Percentiles rank a stretch among this genome's conserved stretches.
Evolutionary conservation across 2,888 invertebrate genomes (phyloP).

Genomic region (Dyspetes luteomarginatus): DNA sequence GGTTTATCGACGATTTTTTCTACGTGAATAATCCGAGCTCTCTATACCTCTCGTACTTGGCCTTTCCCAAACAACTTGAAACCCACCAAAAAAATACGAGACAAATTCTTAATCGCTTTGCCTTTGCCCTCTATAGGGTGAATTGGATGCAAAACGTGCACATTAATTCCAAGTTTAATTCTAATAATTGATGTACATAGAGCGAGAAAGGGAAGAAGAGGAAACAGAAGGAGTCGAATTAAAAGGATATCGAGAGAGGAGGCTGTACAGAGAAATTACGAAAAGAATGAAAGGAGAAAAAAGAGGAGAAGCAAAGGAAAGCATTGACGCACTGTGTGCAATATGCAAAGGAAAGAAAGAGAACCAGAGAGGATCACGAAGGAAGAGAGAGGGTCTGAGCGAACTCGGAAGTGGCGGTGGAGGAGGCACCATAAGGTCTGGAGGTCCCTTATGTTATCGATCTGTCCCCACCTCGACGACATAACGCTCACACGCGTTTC

Average conservation of each 20-base stretch:
- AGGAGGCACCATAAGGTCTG: conserved; percentile 80
- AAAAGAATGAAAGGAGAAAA: conserved; percentile 27
- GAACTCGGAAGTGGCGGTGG: conserved; percentile 70
- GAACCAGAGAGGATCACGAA: conserved; percentile 36
- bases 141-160: conserved; percentile 64
- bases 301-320: conserved; percentile 17
- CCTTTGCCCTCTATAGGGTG: background rate
- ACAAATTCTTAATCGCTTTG: conserved; percentile 18
- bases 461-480: conserved; percentile 75
- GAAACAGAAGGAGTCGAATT: conserved; percentile 23
- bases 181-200: conserved; percentile 29
- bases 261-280: conserved; percentile 33
- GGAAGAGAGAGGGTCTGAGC: conserved; percentile 52
- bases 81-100: background rate
- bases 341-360: no score
- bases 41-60: background rate
- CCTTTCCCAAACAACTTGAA: background rate
- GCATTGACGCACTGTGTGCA: no score
- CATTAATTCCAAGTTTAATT: conserved; percentile 70
- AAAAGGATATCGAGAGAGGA: conserved; percentile 42
- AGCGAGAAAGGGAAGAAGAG: conserved; percentile 9
- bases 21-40: background rate
- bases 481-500: conserved; percentile 62
- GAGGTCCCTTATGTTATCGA: conserved; percentile 80
- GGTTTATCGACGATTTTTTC: conserved; percentile 19